Evolutionary conservation across 2,888 invertebrate genomes (phyloP).

Genomic region (Agapostemon virescens): DNA sequence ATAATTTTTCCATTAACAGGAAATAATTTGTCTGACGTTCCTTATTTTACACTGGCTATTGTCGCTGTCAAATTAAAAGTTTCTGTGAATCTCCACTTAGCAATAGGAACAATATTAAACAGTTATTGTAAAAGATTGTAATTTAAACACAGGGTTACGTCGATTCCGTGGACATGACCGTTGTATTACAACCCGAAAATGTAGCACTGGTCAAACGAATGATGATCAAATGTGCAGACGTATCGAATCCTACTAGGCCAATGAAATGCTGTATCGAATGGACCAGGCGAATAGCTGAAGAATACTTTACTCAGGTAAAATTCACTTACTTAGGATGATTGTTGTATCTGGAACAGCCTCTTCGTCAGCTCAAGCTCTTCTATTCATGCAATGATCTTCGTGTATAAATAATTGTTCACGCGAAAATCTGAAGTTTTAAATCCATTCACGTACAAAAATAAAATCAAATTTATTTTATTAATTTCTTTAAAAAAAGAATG

Average conservation of each 20-base stretch:
- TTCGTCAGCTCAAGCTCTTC: not conserved
- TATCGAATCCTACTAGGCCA: conserved; percentile 97
- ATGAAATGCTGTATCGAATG: conserved; percentile 92
- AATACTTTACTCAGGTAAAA: conserved; percentile 94
- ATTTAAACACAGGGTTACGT: conserved; percentile 64
- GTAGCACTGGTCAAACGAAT: conserved; percentile 94
- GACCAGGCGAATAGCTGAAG: conserved; percentile 97
- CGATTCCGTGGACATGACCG: conserved; percentile 72
- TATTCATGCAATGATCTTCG: not conserved
- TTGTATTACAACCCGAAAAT: conserved; percentile 87
- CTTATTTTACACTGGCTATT: too few species aligned
- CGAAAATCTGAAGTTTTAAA: not conserved
- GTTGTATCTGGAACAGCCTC: not conserved
- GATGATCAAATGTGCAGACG: conserved; percentile 99
- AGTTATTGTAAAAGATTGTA: not conserved
- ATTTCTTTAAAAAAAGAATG: too few species aligned
- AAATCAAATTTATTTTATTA: not conserved
- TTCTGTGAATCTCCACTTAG: not conserved
- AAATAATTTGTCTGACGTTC: not conserved
- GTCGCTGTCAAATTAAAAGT: too few species aligned
- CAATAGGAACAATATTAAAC: not conserved
- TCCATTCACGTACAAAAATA: not conserved
- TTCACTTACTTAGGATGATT: conserved; percentile 8
- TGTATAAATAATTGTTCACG: not conserved
- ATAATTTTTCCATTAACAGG: not conserved